phyloP scores from a whole-genome alignment of 2,113 vertebrate species.

The Zapus hudsonius region DNA sequence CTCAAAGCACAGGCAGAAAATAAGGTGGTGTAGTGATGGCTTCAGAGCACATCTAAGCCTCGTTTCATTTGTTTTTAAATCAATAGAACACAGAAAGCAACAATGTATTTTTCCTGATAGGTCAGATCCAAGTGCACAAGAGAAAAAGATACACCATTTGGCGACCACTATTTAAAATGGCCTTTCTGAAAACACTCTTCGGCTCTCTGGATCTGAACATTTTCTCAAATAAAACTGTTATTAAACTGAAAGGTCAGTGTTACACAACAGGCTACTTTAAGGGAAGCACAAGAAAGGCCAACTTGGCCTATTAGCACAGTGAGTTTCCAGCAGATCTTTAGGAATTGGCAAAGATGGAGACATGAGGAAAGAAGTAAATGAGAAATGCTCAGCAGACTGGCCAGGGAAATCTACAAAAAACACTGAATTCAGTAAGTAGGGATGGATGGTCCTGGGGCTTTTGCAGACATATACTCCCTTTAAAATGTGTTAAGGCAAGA shows the following conservation, averaged over 20 bases:
- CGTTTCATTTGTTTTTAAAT: conserved; percentile 73
- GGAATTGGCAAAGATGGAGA: conserved; percentile 20
- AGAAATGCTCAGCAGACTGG: conserved; percentile 53
- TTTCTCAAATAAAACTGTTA: conserved; percentile 77
- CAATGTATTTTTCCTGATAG: conserved; percentile 59
- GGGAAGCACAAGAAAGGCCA: conserved; percentile 51
- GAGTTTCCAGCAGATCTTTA: conserved; percentile 38
- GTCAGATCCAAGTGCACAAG: not conserved
- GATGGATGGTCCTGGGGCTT: not conserved
- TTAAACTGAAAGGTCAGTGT: conserved; percentile 79
- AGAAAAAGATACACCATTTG: conserved; percentile 56
- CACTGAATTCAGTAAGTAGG: not conserved
- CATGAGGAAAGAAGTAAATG: conserved; percentile 23
- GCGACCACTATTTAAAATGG: conserved; percentile 65
- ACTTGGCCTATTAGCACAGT: conserved; percentile 53
- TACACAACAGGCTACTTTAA: conserved; percentile 54
- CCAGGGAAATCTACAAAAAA: conserved; percentile 22
- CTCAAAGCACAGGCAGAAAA: conserved; percentile 62
- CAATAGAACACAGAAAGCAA: conserved; percentile 73
- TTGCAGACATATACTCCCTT: not conserved
- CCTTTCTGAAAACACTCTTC: conserved; percentile 68
- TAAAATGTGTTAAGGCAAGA: conserved; percentile 30
- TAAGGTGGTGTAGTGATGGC: conserved; percentile 35
- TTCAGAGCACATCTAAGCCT: conserved; percentile 66
- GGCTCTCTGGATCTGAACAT: conserved; percentile 70